These are phyloP conservation scores for Phytoseiulus persimilis DNA, from an alignment of 2,888 invertebrate species.

Conservation along the genomic window DNA sequence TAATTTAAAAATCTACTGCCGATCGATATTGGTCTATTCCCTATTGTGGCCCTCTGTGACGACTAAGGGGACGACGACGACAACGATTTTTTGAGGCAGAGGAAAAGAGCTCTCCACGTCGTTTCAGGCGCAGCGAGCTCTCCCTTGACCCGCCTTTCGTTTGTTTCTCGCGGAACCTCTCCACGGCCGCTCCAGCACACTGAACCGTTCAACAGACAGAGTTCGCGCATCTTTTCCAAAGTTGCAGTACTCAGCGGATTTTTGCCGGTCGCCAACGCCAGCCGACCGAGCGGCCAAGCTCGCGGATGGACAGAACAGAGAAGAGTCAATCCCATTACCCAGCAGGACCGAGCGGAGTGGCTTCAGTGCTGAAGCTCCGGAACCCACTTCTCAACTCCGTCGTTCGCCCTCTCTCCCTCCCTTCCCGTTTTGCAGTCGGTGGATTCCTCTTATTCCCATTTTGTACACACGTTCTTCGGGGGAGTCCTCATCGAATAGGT, in stretches of 20 bases:
- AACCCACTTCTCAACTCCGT: background rate
- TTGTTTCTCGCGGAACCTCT: background rate
- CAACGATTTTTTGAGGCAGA: background rate
- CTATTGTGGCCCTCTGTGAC: background rate
- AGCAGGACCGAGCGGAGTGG: background rate
- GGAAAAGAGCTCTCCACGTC: background rate
- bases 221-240: background rate
- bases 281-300: background rate
- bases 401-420: background rate
- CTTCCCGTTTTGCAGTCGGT: no score
- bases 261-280: background rate
- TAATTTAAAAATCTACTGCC: slow-evolving; percentile 25
- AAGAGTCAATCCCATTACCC: background rate
- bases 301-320: background rate
- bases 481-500: no score
- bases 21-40: background rate
- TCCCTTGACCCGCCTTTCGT: background rate
- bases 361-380: background rate
- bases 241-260: background rate
- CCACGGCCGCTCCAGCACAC: background rate
- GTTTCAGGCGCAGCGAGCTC: background rate
- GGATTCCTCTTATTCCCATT: no score
- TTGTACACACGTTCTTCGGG: no score
- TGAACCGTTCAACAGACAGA: background rate
- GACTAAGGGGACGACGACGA: background rate